phyloP scores from a whole-genome alignment of 2,888 invertebrate genomes.

The Agonum fuliginosum region DNA sequence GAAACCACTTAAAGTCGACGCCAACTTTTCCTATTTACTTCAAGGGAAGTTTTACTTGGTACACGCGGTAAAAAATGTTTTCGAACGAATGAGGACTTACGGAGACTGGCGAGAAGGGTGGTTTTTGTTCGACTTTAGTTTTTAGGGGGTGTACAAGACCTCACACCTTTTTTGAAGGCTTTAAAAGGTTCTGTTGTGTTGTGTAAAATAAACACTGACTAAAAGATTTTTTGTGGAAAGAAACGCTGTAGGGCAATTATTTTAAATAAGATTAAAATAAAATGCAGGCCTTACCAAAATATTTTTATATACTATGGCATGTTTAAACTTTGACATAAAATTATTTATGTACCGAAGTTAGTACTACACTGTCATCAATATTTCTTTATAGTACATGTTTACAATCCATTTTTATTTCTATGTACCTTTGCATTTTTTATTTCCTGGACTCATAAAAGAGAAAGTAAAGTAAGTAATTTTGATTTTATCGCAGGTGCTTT shows the following conservation, averaged over 20 bases:
- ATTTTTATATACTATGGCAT: too few relatives aligned
- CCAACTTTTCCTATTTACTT: slow-evolving; percentile 43
- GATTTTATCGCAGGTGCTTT: too few relatives aligned
- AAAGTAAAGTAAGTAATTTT: too few relatives aligned
- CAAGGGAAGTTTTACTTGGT: not conserved
- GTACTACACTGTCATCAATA: too few relatives aligned
- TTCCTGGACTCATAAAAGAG: too few relatives aligned
- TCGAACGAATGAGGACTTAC: not conserved
- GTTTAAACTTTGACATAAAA: too few relatives aligned
- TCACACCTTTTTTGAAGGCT: slow-evolving; percentile 30
- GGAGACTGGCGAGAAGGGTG: not conserved
- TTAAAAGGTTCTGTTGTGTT: slow-evolving; percentile 37
- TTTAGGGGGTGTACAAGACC: not conserved
- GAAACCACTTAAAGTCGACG: slow-evolving; percentile 38
- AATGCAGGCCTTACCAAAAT: too few relatives aligned
- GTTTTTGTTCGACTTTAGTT: not conserved
- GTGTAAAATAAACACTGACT: slow-evolving; percentile 26
- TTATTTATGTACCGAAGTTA: too few relatives aligned
- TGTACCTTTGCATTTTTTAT: too few relatives aligned
- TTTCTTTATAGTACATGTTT: too few relatives aligned
- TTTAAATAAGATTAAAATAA: slow-evolving; percentile 16
- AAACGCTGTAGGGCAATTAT: slow-evolving; percentile 11
- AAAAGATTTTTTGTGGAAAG: slow-evolving; percentile 10
- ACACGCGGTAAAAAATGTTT: not conserved
- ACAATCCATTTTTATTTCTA: too few relatives aligned